Percentiles rank a stretch among this genome's conserved stretches.
Conservation (phyloP, 2,888 invertebrate genomes). For the Caenorhabditis virilis region DNA sequence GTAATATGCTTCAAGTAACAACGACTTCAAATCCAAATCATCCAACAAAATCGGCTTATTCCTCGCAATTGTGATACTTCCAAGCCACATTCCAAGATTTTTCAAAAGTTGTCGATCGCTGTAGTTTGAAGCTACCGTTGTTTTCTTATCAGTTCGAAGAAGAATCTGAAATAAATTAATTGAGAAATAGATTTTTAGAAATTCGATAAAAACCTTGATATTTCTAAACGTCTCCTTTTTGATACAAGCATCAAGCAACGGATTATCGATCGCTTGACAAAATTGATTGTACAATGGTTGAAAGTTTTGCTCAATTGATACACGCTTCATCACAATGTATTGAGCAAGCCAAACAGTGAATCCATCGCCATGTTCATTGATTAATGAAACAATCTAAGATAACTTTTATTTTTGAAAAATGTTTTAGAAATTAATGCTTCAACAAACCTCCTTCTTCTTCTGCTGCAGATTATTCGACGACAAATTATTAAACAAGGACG, state of each 20-base stretch:
- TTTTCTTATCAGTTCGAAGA: conserved; percentile 85
- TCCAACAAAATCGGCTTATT: conserved; percentile 55
- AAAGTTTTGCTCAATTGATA: conserved; percentile 91
- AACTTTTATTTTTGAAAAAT: conserved; percentile 5
- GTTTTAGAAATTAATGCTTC: too few species aligned
- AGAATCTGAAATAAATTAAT: conserved; percentile 77
- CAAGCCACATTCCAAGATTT: conserved; percentile 98
- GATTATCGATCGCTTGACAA: conserved; percentile 84
- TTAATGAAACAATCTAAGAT: conserved; percentile 80
- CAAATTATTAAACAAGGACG: conserved; percentile 98
- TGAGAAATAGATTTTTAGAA: too few species aligned
- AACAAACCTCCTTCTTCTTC: conserved; percentile 73
- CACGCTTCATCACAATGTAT: conserved; percentile 96
- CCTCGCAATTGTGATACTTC: conserved; percentile 91
- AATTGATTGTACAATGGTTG: conserved; percentile 95
- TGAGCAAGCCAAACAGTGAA: conserved; percentile 95
- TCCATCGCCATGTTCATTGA: conserved; percentile 79
- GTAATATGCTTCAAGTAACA: conserved; percentile 93
- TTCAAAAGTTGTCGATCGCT: conserved; percentile 94
- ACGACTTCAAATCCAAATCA: conserved; percentile 91
- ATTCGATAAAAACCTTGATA: conserved; percentile 84
- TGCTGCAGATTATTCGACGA: conserved; percentile 90
- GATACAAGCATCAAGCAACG: conserved; percentile 84
- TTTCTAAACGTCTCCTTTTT: conserved; percentile 93
- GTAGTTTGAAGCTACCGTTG: conserved; percentile 87